Percentiles rank a stretch among this genome's conserved stretches.
These are phyloP conservation scores for Sebastes minor DNA, from an alignment of 2,797 vertebrate species.

Conservation along the genomic window DNA sequence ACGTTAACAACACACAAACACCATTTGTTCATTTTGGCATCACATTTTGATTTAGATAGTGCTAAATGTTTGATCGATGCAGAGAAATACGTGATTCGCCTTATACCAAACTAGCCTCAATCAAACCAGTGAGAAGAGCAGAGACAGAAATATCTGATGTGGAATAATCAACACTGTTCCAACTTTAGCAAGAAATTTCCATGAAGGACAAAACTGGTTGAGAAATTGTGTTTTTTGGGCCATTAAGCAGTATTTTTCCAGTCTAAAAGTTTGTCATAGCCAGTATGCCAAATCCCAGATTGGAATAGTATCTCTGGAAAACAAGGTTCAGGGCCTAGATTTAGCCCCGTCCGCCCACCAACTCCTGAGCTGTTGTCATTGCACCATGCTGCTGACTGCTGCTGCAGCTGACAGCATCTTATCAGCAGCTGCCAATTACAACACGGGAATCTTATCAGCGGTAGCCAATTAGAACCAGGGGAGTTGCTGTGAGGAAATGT, in stretches of 20 bases:
- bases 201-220: not conserved
- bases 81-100: not conserved
- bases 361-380: conserved; percentile 63
- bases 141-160: not conserved
- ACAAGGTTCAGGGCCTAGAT: conserved; percentile 54
- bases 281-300: not conserved
- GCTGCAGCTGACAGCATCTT: conserved; percentile 76
- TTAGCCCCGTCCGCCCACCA: conserved; percentile 50
- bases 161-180: not conserved
- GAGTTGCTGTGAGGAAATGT: conserved; percentile 77
- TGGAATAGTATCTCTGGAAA: conserved; percentile 40
- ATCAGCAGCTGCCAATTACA: conserved; percentile 82
- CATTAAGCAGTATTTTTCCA: not conserved
- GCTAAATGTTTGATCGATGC: not conserved
- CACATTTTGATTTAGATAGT: not conserved
- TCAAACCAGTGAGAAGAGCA: not conserved
- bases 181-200: not conserved
- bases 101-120: not conserved
- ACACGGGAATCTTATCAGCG: conserved; percentile 75
- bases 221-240: not conserved
- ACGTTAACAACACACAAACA: not conserved
- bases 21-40: not conserved
- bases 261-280: not conserved
- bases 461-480: conserved; percentile 74
- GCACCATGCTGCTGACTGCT: conserved; percentile 44